Evolutionary conservation across 2,888 invertebrate species (phyloP).

Genomic region (Drosophila mercatorum): DNA sequence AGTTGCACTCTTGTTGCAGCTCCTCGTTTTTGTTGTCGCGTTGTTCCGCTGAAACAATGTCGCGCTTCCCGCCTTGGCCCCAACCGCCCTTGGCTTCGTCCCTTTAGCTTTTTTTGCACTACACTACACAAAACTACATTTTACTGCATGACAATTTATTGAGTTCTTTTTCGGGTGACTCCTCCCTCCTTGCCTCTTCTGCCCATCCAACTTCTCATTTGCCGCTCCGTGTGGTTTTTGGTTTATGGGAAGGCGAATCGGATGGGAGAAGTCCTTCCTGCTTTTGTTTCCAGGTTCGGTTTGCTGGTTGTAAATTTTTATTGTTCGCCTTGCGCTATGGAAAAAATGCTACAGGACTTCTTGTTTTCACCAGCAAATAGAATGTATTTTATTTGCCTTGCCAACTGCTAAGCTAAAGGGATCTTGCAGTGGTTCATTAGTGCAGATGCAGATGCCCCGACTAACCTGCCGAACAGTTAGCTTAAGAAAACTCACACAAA

Average conservation of each 20-base stretch:
- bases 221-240: slow-evolving; percentile 56
- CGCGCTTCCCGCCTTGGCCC: slow-evolving; percentile 42
- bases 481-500: slow-evolving; percentile 38
- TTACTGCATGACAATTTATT: slow-evolving; percentile 82
- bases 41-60: slow-evolving; percentile 66
- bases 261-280: slow-evolving; percentile 1
- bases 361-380: slow-evolving; percentile 46
- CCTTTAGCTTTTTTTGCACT: slow-evolving; percentile 39
- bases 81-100: not conserved
- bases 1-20: slow-evolving; percentile 40
- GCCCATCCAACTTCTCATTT: slow-evolving; percentile 43
- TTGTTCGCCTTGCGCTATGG: slow-evolving; percentile 59
- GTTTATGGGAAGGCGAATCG: slow-evolving; percentile 13
- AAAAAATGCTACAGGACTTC: slow-evolving; percentile 50
- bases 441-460: slow-evolving; percentile 18
- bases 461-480: slow-evolving; percentile 24
- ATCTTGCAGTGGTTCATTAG: not conserved
- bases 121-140: slow-evolving; percentile 67
- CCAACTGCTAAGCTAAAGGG: slow-evolving; percentile 11
- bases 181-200: not conserved
- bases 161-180: slow-evolving; percentile 66
- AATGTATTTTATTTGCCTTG: slow-evolving; percentile 55
- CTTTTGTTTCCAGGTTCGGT: slow-evolving; percentile 42
- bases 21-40: slow-evolving; percentile 46
- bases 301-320: slow-evolving; percentile 75